Evolutionary conservation across 30 jellyfish, hydroid and myxozoan species (phyloP), one percentile per base, ranked within the genome.

Genomic region (Cassiopea xamachana): DNA sequence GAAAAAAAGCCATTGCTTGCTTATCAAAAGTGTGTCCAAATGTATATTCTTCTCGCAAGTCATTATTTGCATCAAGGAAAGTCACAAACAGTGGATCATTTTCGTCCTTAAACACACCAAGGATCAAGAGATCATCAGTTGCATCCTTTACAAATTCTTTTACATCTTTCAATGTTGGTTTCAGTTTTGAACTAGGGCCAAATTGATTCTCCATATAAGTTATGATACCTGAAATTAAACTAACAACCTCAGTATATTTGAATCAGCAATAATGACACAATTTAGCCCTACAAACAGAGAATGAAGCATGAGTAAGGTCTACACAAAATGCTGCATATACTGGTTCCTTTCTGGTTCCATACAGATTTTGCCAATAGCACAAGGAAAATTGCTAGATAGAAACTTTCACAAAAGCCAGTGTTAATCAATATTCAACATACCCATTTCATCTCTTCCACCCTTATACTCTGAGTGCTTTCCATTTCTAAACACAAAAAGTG

Each of bases 21-120:
- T 84, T 48, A 47, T 97, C 98, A 90, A 96, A 96, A 15, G 99
- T 96, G 93, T 96, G 99, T 15, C 97, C 99, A 86, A 96, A 96
- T 17, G 71, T 60, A 84, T 92, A 96, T 10, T 92, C 98, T 60
- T 87, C 98, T 60, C 99, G 80, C 59, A 96, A 48, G 81, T 90
- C 99, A 89, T 96, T 92, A 75, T 96, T 96, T 18, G 99, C 97
- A 16, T 90, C 98, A 5, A 92, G 70, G 72, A 17, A 96, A 14
- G 94, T 80, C 62, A 69, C 75, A 76, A 60, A 92, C 87, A 96
- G 44, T 2, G 98, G 98, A 72, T 96, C 99, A 8, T 71, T 87
- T 83, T 89, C 97, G 73, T 87, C 90, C 19, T 89, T 97, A 90
- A 93, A 92, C n/a, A 96, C 85, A 18, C 98, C 99, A 48, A 96